Evolutionary conservation across 2,113 vertebrate species (phyloP).

Genomic region (Clupea harengus): DNA sequence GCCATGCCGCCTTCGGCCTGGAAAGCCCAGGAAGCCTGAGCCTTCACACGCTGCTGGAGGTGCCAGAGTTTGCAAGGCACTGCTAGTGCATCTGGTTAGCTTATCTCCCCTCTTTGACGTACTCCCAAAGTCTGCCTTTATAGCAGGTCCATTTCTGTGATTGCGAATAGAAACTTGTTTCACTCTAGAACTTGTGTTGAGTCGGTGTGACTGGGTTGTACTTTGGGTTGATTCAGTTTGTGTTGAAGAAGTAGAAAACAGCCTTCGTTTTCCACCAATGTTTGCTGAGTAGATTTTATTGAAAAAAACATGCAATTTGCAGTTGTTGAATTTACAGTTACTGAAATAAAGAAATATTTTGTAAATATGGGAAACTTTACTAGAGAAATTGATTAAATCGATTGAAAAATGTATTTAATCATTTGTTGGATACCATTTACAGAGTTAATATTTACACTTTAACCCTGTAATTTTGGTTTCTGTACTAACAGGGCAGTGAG

Average conservation of each 20-base stretch:
- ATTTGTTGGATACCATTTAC: not conserved
- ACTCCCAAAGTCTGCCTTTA: not conserved
- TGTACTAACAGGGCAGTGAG: not conserved
- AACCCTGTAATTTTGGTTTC: not conserved
- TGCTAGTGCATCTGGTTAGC: not conserved
- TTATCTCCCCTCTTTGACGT: not conserved
- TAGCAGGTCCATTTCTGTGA: not conserved
- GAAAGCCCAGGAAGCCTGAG: constrained; percentile 83
- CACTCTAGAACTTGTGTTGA: not conserved
- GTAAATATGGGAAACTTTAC: not conserved
- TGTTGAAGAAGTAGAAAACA: not conserved
- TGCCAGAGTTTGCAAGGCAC: constrained; percentile 59
- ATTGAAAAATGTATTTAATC: not conserved
- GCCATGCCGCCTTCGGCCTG: constrained; percentile 81
- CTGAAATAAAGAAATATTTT: not conserved
- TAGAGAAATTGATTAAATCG: not conserved
- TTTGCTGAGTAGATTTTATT: not conserved
- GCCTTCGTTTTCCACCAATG: not conserved
- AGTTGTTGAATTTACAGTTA: not conserved
- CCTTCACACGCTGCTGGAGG: constrained; percentile 76
- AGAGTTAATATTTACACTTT: not conserved
- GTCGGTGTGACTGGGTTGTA: not conserved
- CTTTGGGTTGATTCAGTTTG: not conserved
- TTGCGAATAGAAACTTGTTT: not conserved
- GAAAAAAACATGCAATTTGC: not conserved